These are phyloP conservation scores for Upupa epops DNA, from an alignment of 2,113 vertebrate species.

Conservation along the genomic window DNA sequence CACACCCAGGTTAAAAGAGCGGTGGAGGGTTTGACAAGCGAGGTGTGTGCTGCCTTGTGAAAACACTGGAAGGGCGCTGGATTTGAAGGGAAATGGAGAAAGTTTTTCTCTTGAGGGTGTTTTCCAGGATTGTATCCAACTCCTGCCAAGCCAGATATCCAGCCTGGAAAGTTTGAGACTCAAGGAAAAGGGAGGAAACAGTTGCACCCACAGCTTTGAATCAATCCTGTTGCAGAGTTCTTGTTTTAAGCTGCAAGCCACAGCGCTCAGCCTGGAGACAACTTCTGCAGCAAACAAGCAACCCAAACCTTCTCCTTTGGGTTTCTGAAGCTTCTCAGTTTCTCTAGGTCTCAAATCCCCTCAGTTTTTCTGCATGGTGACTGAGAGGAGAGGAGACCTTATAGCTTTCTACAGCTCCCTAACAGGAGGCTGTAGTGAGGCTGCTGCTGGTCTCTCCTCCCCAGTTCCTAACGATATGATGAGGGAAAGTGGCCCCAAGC, in stretches of 20 bases:
- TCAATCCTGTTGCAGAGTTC: neutral
- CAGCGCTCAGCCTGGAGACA: neutral
- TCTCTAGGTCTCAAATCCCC: neutral
- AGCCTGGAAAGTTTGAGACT: slow-evolving; percentile 30
- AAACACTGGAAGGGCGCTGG: neutral
- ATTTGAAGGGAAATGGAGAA: neutral
- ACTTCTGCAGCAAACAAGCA: neutral
- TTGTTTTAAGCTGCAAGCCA: neutral
- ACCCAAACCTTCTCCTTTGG: neutral
- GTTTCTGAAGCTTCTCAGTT: neutral
- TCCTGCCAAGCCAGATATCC: slow-evolving; percentile 25
- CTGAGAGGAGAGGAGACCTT: too few relatives aligned
- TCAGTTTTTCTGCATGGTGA: neutral
- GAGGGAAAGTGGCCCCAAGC: too few relatives aligned
- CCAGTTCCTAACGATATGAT: too few relatives aligned
- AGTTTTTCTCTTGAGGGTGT: neutral
- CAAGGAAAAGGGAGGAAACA: neutral
- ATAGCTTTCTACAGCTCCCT: too few relatives aligned
- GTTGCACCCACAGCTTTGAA: neutral
- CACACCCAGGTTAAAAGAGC: slow-evolving; percentile 31
- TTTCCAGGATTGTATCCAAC: slow-evolving; percentile 20
- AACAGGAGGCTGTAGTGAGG: too few relatives aligned
- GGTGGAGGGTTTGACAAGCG: neutral
- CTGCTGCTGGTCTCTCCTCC: too few relatives aligned
- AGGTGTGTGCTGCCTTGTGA: neutral